phyloP scores from a whole-genome alignment of 2,113 vertebrate species.

The Rhodinocichla rosea region DNA sequence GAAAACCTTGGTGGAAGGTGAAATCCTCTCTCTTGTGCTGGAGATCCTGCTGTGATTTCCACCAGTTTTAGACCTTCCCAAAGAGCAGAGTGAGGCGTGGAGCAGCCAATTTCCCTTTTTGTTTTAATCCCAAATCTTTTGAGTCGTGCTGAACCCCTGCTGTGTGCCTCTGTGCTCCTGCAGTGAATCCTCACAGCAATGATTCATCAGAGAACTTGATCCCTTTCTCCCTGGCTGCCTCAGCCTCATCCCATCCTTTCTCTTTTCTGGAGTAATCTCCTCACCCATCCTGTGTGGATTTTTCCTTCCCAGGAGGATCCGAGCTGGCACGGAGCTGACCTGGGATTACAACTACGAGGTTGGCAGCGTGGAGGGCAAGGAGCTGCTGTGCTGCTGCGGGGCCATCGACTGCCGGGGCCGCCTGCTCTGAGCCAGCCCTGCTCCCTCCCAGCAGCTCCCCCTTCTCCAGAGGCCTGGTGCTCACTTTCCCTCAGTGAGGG shows the following conservation, averaged over 20 bases:
- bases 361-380: constrained; percentile 95
- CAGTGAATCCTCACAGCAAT: accelerated
- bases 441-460: background rate
- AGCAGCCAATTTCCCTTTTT: accelerated
- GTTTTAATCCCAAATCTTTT: background rate
- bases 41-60: background rate
- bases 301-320: constrained; percentile 80
- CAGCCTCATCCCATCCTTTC: too few relatives aligned
- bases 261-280: accelerated
- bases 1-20: background rate
- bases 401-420: constrained; percentile 93
- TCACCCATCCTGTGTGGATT: accelerated
- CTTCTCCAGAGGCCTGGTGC: background rate
- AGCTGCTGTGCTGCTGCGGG: constrained; percentile 96
- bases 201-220: background rate
- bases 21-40: accelerated
- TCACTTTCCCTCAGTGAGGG: background rate
- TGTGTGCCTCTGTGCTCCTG: background rate
- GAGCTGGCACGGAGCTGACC: constrained; percentile 92
- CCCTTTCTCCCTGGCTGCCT: background rate
- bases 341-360: constrained; percentile 99
- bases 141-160: background rate
- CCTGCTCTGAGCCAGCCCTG: constrained; percentile 72
- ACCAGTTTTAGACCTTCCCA: accelerated
- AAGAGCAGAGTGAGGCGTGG: accelerated